These are phyloP conservation scores for Euglossa dilemma DNA, from an alignment of 1,140 invertebrate species.

Conservation along the genomic window DNA sequence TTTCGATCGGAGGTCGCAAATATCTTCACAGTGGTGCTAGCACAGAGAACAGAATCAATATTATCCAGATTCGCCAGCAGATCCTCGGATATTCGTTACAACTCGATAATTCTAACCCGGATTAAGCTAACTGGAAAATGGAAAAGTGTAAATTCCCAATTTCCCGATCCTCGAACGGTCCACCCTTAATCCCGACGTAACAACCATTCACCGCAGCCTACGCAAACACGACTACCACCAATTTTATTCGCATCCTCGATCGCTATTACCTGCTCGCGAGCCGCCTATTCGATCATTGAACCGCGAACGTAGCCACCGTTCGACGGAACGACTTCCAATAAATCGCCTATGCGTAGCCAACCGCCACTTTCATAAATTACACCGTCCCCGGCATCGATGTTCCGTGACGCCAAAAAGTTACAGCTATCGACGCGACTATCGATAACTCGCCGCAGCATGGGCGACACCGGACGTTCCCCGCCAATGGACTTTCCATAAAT, in stretches of 20 bases:
- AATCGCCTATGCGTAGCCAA: neutral
- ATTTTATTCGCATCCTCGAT: neutral
- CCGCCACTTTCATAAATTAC: constrained; percentile 40
- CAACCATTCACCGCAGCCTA: neutral
- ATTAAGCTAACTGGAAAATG: too few species aligned
- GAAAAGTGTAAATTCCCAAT: neutral
- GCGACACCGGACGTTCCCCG: constrained; percentile 10
- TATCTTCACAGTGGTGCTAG: too few species aligned
- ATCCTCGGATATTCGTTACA: neutral
- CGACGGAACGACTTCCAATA: constrained; percentile 22
- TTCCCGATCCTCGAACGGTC: neutral
- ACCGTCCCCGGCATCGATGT: constrained; percentile 2
- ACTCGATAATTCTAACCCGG: too few species aligned
- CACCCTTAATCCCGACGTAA: neutral
- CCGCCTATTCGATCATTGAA: constrained; percentile 7
- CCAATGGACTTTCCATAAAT: constrained; percentile 37
- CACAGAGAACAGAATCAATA: too few species aligned
- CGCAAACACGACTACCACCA: neutral
- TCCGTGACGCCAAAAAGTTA: constrained; percentile 31
- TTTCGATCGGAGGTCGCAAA: too few species aligned
- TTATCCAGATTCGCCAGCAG: too few species aligned
- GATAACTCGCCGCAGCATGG: neutral
- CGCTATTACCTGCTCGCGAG: neutral
- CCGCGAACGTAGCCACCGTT: constrained; percentile 20
- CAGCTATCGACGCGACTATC: constrained; percentile 4